A percentile compares a stretch with the other conserved stretches of the same genome.
Evolutionary conservation across 1,140 invertebrate species (phyloP).

Genomic region (Sinonovacula constricta): DNA sequence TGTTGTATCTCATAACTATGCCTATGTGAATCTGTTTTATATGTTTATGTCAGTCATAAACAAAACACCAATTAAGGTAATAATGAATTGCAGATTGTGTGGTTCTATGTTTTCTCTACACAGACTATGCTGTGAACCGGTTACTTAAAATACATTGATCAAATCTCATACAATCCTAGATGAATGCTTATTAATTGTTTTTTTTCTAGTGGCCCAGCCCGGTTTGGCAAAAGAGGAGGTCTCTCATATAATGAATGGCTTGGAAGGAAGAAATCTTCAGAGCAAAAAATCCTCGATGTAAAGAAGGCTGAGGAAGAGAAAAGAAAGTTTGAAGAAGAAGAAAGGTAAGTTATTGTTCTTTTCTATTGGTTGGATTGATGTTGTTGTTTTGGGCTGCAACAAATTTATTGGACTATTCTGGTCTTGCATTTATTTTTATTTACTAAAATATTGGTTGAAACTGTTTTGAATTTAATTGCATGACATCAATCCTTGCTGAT

Average conservation of each 20-base stretch:
- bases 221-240: constrained; percentile 47
- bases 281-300: constrained; percentile 47
- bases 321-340: constrained; percentile 42
- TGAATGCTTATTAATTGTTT: background rate
- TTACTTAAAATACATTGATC: background rate
- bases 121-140: background rate
- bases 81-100: too few relatives aligned
- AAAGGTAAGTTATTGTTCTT: constrained; percentile 47
- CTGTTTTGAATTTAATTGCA: too few relatives aligned
- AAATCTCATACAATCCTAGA: background rate
- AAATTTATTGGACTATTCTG: too few relatives aligned
- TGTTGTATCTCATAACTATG: too few relatives aligned
- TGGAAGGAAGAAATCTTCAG: constrained; percentile 30
- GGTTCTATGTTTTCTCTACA: background rate
- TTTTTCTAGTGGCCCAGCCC: constrained; percentile 44
- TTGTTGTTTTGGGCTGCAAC: too few relatives aligned
- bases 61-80: too few relatives aligned
- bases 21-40: too few relatives aligned
- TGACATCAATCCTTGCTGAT: too few relatives aligned
- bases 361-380: too few relatives aligned
- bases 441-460: too few relatives aligned
- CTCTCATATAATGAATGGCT: constrained; percentile 50
- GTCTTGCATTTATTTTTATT: too few relatives aligned
- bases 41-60: too few relatives aligned
- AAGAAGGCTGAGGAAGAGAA: constrained; percentile 36